Base-by-base conservation (phyloP, 92 coral and sea anemone species). In the Zoanthus sansibaricus region DNA sequence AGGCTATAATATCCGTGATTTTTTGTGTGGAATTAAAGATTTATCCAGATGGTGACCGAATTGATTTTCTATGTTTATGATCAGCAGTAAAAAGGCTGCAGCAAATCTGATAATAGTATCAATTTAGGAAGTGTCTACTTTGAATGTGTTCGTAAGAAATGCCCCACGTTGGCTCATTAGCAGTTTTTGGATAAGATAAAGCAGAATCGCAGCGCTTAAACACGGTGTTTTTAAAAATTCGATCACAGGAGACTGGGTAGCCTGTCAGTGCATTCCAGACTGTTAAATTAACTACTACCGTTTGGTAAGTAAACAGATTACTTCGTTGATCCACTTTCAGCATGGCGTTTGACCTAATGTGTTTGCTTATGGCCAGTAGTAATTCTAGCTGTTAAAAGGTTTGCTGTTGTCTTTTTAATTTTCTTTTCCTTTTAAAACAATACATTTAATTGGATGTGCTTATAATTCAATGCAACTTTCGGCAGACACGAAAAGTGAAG, bases 321-420 rank as follows among this genome's bases (percentile, higher is more conserved):
- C 85, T 80, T 66, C 45, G 44, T 80, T 80, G 66, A 80, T 80
- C 85, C 85, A 66, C 75, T 80, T 80, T 80, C 75, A 80, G 75
- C 20, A 64, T 80, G 85, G 47, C 61, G 85, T 80, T 80, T 80
- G 75, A 47, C 44, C 59, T 64, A 80, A 80, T 80, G 70, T 80
- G 75, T 80, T 80, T 80, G 85, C 56, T 66, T 80, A 66, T 80
- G 21, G 70, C 18, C 75, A 80, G 46, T 25, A 80, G 75, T 64
- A 64, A 80, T 45, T 80, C 85, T 80, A 68, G 55, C 85, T 80
- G 75, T 80, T 80, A 80, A 80, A 80, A 80, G 85, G 85, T 80
- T 80, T 68, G 66, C 47, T 80, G 85, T 80, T 80, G 25, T 80
- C 73, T 68, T 64, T 80, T 47, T 21, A 80, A 80, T 80, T 64